A percentile compares a stretch with the other conserved stretches of the same genome.
phyloP scores from a whole-genome alignment of 2,113 vertebrate species.

The Ctenodactylus gundi region DNA sequence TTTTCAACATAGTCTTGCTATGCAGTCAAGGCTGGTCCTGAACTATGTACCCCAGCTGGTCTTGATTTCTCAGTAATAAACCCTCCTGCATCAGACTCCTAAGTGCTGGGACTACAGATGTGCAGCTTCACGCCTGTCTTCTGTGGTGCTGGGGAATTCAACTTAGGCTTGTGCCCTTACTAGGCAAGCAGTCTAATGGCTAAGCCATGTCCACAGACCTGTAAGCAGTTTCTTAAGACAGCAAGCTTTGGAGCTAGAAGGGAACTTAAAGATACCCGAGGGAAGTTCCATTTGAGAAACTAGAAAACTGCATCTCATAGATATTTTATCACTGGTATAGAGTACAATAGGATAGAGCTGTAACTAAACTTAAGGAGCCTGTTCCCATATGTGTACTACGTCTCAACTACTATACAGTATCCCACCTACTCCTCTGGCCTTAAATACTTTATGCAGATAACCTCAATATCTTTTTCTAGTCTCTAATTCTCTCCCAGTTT shows the following conservation, averaged over 20 bases:
- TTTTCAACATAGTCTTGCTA: no score
- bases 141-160: no score
- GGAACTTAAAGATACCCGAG: slow-evolving; percentile 18
- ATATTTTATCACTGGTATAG: background rate
- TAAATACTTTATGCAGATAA: background rate
- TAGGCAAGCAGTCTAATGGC: no score
- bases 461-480: background rate
- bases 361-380: background rate
- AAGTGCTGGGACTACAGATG: no score
- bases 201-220: no score
- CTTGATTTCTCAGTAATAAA: no score
- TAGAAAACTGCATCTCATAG: background rate
- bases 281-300: background rate
- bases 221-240: slow-evolving; percentile 26
- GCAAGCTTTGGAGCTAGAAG: slow-evolving; percentile 29
- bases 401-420: background rate
- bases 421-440: background rate
- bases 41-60: no score
- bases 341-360: background rate
- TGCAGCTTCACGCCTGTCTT: no score
- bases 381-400: background rate
- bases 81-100: no score
- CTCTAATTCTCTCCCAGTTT: background rate
- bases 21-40: no score
- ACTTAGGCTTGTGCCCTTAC: no score